Conservation (phyloP, 2,797 vertebrate species). For the Sternarchorhynchus goeldii region DNA sequence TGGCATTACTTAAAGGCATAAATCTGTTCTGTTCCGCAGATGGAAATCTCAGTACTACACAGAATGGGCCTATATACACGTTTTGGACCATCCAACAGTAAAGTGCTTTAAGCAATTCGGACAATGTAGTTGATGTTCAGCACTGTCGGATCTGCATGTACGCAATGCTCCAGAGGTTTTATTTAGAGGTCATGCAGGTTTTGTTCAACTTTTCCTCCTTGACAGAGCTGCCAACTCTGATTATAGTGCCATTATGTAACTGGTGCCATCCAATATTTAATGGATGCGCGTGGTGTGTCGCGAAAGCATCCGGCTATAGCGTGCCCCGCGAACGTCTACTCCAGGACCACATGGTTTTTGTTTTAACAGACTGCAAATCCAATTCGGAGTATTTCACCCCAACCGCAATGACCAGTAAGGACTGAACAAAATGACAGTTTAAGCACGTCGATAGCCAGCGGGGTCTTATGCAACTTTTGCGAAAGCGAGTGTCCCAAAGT, state of each 20-base stretch:
- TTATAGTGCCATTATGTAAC: slow-evolving; percentile 19
- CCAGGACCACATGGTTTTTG: not conserved
- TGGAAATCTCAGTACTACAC: too few relatives aligned
- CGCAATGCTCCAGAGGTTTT: too few relatives aligned
- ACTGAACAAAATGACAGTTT: not conserved
- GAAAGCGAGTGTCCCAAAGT: slow-evolving; percentile 62
- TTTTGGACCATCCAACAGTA: too few relatives aligned
- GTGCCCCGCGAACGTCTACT: not conserved
- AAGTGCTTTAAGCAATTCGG: too few relatives aligned
- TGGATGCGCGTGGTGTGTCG: not conserved
- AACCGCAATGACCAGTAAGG: not conserved
- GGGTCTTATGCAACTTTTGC: slow-evolving; percentile 50
- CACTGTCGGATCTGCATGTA: too few relatives aligned
- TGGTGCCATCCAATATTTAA: not conserved
- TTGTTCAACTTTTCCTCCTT: not conserved
- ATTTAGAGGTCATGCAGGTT: not conserved
- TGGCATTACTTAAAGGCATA: too few relatives aligned
- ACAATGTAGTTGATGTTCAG: too few relatives aligned
- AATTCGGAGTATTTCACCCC: not conserved
- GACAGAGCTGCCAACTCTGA: not conserved
- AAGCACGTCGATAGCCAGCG: not conserved
- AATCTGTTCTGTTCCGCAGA: too few relatives aligned
- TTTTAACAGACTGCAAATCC: not conserved
- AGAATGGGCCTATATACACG: too few relatives aligned
- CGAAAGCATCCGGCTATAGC: not conserved